Percentiles rank a stretch among this genome's conserved stretches.
Conservation (phyloP, 2,888 invertebrate species). For the Crepidodera aurea region DNA sequence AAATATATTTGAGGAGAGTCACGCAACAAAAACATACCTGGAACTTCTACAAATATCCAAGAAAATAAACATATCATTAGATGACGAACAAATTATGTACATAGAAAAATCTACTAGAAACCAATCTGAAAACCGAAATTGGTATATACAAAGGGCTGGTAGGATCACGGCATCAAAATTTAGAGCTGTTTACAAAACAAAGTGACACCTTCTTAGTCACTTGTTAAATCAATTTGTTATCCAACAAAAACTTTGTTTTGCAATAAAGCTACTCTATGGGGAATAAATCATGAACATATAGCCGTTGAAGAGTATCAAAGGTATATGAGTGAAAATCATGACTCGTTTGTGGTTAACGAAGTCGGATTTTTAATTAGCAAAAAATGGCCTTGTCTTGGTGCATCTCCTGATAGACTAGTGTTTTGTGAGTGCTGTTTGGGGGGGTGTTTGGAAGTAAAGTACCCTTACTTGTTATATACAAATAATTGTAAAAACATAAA, state of each 20-base stretch:
- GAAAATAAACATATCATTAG: not conserved
- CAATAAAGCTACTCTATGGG: constrained; percentile 6
- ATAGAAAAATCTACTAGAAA: constrained; percentile 21
- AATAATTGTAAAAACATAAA: not conserved
- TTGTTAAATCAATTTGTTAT: constrained; percentile 28
- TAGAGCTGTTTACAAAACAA: constrained; percentile 19
- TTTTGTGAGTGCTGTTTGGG: constrained; percentile 4
- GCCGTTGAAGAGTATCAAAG: not conserved
- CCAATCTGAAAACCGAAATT: constrained; percentile 23
- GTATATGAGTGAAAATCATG: not conserved
- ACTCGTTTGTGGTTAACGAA: not conserved
- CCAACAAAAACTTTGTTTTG: constrained; percentile 11
- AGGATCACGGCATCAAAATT: constrained; percentile 24
- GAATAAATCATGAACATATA: not conserved
- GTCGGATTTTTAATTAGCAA: not conserved
- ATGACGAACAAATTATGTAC: constrained; percentile 10
- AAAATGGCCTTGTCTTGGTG: not conserved
- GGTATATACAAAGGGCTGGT: constrained; percentile 25
- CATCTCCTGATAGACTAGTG: constrained; percentile 9
- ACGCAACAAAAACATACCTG: not conserved
- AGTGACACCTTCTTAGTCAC: constrained; percentile 17
- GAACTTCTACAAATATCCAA: not conserved
- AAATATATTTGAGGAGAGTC: not conserved
- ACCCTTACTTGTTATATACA: constrained; percentile 7
- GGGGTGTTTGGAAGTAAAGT: constrained; percentile 7